Evolutionary conservation across 2,113 vertebrate species (phyloP).

Genomic region (Xyrauchen texanus): DNA sequence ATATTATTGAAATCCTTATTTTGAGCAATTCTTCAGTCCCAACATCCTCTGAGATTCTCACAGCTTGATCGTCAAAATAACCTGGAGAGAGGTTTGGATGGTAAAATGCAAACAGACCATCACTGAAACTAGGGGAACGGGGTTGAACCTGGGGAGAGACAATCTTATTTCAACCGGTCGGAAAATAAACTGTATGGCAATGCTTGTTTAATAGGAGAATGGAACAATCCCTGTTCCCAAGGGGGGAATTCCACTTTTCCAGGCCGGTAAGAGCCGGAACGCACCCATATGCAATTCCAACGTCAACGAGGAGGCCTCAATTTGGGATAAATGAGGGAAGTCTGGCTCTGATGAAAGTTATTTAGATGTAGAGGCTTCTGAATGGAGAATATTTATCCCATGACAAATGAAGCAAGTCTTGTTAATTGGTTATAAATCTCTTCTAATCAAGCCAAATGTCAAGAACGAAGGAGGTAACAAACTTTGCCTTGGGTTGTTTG

Average conservation of each 20-base stretch:
- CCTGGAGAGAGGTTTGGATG: not conserved
- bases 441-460: slow-evolving; percentile 12
- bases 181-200: slow-evolving; percentile 20
- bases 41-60: not conserved
- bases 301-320: not conserved
- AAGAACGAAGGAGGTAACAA: slow-evolving; percentile 3
- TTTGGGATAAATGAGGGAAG: not conserved
- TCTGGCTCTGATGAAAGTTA: slow-evolving; percentile 4
- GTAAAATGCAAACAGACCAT: not conserved
- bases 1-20: not conserved
- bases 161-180: not conserved
- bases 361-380: not conserved
- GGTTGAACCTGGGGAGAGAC: not conserved
- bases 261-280: slow-evolving; percentile 15
- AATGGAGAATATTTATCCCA: no score
- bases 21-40: no score
- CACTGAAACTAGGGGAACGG: not conserved
- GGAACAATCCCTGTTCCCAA: not conserved
- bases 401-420: not conserved
- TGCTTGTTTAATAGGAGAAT: not conserved
- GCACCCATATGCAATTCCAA: slow-evolving; percentile 17
- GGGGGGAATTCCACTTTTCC: slow-evolving; percentile 27
- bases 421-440: slow-evolving; percentile 14
- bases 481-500: slow-evolving; percentile 26
- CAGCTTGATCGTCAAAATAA: not conserved